Base-by-base conservation (phyloP, 2,888 invertebrate genomes). In the Xestoiulus laeticollis region DNA sequence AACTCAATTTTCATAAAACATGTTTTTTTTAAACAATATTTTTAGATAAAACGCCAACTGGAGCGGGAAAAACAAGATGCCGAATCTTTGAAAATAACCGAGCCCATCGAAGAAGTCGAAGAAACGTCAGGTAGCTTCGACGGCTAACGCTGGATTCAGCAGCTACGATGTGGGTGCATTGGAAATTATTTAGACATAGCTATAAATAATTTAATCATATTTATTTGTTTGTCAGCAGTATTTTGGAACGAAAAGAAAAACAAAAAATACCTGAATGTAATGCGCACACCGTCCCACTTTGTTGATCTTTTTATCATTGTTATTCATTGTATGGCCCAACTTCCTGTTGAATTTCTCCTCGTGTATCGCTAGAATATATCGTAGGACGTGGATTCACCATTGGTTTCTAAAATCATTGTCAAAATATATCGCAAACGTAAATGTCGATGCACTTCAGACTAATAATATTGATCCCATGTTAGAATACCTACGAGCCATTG, bases 21-120 rank as follows among this genome's bases (percentile, higher is more conserved):
- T 43, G 26, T 85, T 38, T 19, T n/a, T 38, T 38, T 38, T 19
- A 85, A n/a, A n/a, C n/a, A n/a, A n/a, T n/a, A n/a, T n/a, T 48
- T 44, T 53, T 26, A 87, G 87, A 85, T 87, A 30, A 26, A 32
- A 14, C 53, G 38, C 10, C 87, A 87, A 16, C 32, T 83, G 85
- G 85, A 87, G 83, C 85, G 48, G 12, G 87, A 87, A 26, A 85
- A 68, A 53, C 84, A 84, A 43, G 87, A 87, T 33, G 30, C 43
- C 12, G 87, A 87, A 87, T 87, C 87, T 85, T 53, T 87, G 53
- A 84, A 44, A 48, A 87, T 88, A 16, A 88, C 88, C 14, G 88
- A 88, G 32, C 88, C 88, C 8, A 88, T 88, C 19, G 88, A 88
- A 53, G 88, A 88, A 87, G 88, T 88, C 1, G 88, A 88, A 83